Conservation (phyloP, 1,140 invertebrate genomes). For the Melanaphis sacchari region DNA sequence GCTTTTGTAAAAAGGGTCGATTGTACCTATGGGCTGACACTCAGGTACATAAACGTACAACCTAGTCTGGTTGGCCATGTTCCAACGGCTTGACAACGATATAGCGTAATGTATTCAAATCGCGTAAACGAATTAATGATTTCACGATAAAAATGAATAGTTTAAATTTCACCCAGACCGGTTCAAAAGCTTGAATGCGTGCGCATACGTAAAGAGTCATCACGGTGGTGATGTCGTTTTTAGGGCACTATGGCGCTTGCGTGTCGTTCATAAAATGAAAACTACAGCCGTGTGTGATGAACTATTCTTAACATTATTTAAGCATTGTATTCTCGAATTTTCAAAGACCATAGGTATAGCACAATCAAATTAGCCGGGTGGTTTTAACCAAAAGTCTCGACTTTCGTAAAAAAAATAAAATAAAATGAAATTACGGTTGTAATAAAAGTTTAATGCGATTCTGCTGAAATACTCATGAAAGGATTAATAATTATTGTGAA, state of each 20-base stretch:
- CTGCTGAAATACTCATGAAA: slow-evolving; percentile 48
- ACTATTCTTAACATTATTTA: background rate
- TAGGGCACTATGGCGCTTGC: background rate
- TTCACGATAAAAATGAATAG: slow-evolving; percentile 17
- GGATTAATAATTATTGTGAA: slow-evolving; percentile 54
- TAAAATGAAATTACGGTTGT: background rate
- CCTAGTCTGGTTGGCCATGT: background rate
- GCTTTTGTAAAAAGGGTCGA: slow-evolving; percentile 31
- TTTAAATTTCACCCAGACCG: background rate
- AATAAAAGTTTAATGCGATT: slow-evolving; percentile 51
- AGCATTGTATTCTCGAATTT: background rate
- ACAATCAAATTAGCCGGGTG: background rate
- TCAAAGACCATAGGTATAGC: background rate
- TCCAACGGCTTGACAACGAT: slow-evolving; percentile 12
- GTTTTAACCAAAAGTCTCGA: background rate
- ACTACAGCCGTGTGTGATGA: background rate
- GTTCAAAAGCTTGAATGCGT: background rate
- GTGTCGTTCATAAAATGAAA: background rate
- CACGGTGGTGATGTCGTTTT: background rate
- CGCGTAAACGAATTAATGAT: slow-evolving; percentile 44
- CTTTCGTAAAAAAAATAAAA: background rate
- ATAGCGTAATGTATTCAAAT: slow-evolving; percentile 40
- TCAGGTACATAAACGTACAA: slow-evolving; percentile 21
- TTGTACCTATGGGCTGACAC: background rate
- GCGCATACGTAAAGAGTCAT: background rate